These are phyloP conservation scores for Saguinus oedipus DNA, from an alignment of 2,797 vertebrate genomes.

Conservation along the genomic window DNA sequence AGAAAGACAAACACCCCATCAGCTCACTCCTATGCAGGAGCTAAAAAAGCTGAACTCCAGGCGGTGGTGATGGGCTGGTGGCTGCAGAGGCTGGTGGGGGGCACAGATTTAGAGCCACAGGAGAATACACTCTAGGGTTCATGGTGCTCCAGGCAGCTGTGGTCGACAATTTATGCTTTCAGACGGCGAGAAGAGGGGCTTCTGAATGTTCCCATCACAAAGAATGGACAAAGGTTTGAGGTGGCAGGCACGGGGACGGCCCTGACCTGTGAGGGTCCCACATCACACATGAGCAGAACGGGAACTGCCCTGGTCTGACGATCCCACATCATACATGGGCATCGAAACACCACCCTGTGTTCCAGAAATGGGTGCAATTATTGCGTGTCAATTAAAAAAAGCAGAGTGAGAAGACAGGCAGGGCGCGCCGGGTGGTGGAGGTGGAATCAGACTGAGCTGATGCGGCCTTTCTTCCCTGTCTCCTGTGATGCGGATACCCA, in stretches of 20 bases:
- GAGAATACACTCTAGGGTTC: too few relatives aligned
- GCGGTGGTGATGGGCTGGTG: neutral
- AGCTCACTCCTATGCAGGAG: neutral
- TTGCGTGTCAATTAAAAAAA: neutral
- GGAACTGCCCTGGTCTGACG: neutral
- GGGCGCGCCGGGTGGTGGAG: neutral
- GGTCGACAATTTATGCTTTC: neutral
- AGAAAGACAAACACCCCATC: neutral
- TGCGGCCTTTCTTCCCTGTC: too few relatives aligned
- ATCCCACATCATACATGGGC: neutral
- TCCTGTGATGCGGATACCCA: neutral
- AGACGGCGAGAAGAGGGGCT: neutral
- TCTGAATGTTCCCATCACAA: neutral
- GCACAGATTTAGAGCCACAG: too few relatives aligned
- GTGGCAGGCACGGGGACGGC: accelerated
- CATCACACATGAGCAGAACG: too few relatives aligned
- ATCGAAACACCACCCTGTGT: neutral
- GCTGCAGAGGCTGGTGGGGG: neutral
- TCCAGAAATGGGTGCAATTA: neutral
- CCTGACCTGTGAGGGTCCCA: too few relatives aligned
- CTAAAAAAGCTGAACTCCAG: neutral
- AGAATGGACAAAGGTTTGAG: neutral
- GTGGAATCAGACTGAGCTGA: neutral
- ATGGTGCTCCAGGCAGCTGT: too few relatives aligned
- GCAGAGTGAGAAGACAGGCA: neutral